Evolutionary conservation across 2,113 vertebrate genomes (phyloP), one percentile per base, ranked within the genome.

Genomic region (Oenanthe oenanthe): DNA sequence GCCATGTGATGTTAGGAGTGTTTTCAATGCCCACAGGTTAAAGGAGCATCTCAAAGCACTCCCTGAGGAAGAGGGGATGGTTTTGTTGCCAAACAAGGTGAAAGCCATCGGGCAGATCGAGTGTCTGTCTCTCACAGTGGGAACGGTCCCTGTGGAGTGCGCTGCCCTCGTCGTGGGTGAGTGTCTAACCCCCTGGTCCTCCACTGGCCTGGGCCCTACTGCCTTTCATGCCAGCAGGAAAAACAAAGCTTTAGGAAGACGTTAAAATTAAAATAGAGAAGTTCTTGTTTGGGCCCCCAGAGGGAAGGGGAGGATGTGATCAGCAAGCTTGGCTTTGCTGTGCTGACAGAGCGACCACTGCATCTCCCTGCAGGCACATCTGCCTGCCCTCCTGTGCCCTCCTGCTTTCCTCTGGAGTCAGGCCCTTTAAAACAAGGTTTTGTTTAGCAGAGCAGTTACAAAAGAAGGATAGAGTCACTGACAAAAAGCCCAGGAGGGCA

Each of bases 121-220:
- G 43, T 86, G 96, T 31, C 94, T 99, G 1, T 18, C 91, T 43
- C 97, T 98, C 62, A 97, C 20, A 0, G 48, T 98, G 94, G 98
- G 98, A 81, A 96, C 97, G 0, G 62, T 98, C 24, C 93, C 88
- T 0, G 96, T 98, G 81, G 98, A 98, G 76, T 98, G 98, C 4
- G 12, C 95, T 67, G 98, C 96, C 83, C 88, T 97, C 7, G 93
- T 99, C 8, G 91, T 98, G 88, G 98, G 98, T 98, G 93, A 98
- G 98, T 97, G 19, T 2, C 5, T 2, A 31, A 36, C 82, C 38
- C 34, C 31, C 71, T 40, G 62, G 5, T 36, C 47, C 42, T 25
- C 28, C 3, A 1, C 26, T 7, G 0, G 0, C 4, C 56, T 70
- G 80, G 60, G 61, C 3, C 21, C 65, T 56, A 0, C 7, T 51